Base-by-base conservation (phyloP, 2,113 vertebrate species). In the Syrmaticus mikado region DNA sequence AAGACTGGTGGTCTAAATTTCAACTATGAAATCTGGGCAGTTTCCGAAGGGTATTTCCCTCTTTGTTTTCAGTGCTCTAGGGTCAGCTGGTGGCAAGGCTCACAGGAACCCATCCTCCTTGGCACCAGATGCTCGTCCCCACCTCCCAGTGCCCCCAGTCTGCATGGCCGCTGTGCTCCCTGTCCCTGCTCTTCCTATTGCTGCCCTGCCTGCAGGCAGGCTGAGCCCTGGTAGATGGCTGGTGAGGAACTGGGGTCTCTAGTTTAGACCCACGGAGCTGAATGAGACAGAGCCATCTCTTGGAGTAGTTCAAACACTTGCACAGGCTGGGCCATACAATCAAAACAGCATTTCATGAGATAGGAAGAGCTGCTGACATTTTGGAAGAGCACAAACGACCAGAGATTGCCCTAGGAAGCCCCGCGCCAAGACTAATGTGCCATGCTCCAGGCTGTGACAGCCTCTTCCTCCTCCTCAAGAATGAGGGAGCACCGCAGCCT, bases 1-100 rank as follows among this genome's bases (percentile, higher is more conserved):
- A 92, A 95, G 94, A 94, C 68, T 93, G 94, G 93, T 96, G 96
- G 94, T 96, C 96, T 95, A 85, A 94, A 90, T 93, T 95, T 85
- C 94, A 95, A 77, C 50, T 94, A 80, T 2, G 7, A 77, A 94
- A 77, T 85, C 82, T 81, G 82, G 82, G 93, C 93, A 77, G 32
- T 93, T 91, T 82, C 82, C 88, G 76, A 95, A 95, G 94, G 93
- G 85, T 96, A 92, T 95, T 96, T 96, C 96, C 93, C 94, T 90
- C 43, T 32, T 3, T 75, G 50, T 93, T 95, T 95, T 87, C 85
- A 80, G 1, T 22, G 89, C 78, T 90, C 34, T 30, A 41, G 76
- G 76, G 92, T 55, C 90, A 92, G 45, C 85, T 83, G 65, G 22
- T 74, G 22, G 10, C 4, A 2, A 83, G 38, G 34, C 32, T 71